Conservation (phyloP, 2,888 invertebrate species). For the Temnothorax rugatulus region DNA sequence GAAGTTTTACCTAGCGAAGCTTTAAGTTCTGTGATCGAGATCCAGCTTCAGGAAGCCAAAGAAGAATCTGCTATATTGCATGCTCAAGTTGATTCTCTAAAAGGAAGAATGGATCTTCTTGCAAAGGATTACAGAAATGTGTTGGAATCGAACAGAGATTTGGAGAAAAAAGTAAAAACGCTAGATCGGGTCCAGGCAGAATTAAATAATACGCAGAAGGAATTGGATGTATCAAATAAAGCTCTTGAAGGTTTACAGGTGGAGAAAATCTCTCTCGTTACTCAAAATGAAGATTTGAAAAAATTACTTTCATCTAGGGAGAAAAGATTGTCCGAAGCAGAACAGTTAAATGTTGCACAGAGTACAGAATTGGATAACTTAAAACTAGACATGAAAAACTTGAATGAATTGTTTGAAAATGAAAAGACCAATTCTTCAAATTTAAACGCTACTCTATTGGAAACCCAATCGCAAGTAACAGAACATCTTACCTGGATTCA, state of each 20-base stretch:
- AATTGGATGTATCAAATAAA: constrained; percentile 13
- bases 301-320: constrained; percentile 60
- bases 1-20: constrained; percentile 81
- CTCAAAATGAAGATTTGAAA: constrained; percentile 64
- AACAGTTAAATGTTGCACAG: constrained; percentile 57
- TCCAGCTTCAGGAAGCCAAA: constrained; percentile 85
- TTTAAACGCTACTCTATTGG: constrained; percentile 49
- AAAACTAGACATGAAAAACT: constrained; percentile 36
- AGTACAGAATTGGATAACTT: constrained; percentile 52
- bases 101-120: constrained; percentile 59
- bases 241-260: constrained; percentile 63
- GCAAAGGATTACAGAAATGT: constrained; percentile 42
- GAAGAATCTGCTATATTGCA: constrained; percentile 78
- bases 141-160: constrained; percentile 32
- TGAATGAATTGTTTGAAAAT: constrained; percentile 59
- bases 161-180: constrained; percentile 63
- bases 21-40: constrained; percentile 82
- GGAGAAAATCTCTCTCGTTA: constrained; percentile 61
- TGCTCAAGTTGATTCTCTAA: constrained; percentile 87
- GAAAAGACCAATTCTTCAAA: constrained; percentile 59
- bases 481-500: constrained; percentile 57
- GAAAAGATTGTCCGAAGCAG: constrained; percentile 59
- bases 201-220: constrained; percentile 54
- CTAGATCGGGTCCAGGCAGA: constrained; percentile 66
- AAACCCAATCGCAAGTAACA: constrained; percentile 53